Evolutionary conservation across 2,888 invertebrate species (phyloP), one percentile per base, ranked within the genome.

Genomic region (Thereva unica): DNA sequence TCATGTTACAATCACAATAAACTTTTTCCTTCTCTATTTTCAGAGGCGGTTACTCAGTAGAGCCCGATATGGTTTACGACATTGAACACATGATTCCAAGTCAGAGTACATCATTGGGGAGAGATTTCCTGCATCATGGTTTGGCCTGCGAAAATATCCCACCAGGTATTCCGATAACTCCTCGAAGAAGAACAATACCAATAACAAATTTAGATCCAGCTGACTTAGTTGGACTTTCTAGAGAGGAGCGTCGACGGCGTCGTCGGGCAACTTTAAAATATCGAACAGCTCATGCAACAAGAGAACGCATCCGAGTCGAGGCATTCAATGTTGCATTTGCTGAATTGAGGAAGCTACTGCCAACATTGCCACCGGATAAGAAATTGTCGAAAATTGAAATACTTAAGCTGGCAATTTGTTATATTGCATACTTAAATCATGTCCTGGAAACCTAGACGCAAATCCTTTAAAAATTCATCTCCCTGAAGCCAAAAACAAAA

Each of bases 381-480:
- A 97, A 98, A 77, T 84, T 98, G 9, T 97, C 97, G 1, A 99
- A 98, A 84, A 98, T 98, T 70, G 98, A 98, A 83, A 99, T 99
- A 65, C 85, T 98, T 0, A 87, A 97, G 59, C 83, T 98, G 69
- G 97, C 98, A 61, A 97, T 99, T 76, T 97, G 97, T 81, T 98
- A 99, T 78, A 98, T 98, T 74, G 94, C 95, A 4, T 98, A 97
- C 82, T 84, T 98, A 61, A 96, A 97, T 80, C 95, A 97, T 80
- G 95, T 98, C 9, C 84, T 99, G 41, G 95, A 96, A 75, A 90
- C 92, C 66, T 92, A 82, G 83, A 65, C 23, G 23, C 45, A 59
- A 10, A 6, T 35, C 12, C 38, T 38, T 6, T 8, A 38, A 40
- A 38, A 6, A 35, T n/a, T 40, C 23, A 23, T 23, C 23, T 23